These are phyloP conservation scores for Lutjanus erythropterus DNA, from an alignment of 2,113 vertebrate genomes.

Conservation along the genomic window DNA sequence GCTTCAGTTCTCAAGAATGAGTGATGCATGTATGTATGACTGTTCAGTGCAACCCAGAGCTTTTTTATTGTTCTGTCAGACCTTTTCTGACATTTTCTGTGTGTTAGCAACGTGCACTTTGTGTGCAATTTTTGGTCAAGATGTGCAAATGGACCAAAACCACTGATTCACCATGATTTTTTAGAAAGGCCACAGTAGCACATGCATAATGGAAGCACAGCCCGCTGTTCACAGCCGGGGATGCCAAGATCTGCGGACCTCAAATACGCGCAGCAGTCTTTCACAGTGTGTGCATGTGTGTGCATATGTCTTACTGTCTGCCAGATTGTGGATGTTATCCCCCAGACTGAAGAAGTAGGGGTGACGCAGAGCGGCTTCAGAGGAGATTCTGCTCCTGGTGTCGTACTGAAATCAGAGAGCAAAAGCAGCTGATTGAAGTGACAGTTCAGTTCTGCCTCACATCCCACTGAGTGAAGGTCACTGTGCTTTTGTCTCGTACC, in stretches of 20 bases:
- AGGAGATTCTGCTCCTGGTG: constrained; percentile 87
- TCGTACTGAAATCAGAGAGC: constrained; percentile 87
- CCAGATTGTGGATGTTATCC: constrained; percentile 89
- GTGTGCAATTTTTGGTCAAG: background rate
- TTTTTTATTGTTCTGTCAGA: background rate
- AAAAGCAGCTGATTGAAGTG: constrained; percentile 23
- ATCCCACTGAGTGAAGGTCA: background rate
- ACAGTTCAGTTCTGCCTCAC: background rate
- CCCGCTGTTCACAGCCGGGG: background rate
- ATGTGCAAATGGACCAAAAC: background rate
- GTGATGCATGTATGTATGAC: too few relatives aligned
- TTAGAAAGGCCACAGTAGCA: background rate
- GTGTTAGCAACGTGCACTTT: background rate
- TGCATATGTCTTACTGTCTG: constrained; percentile 91
- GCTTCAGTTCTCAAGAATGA: too few relatives aligned
- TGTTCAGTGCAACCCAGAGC: background rate
- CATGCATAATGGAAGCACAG: background rate
- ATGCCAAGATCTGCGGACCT: background rate
- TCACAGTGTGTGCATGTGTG: constrained; percentile 13
- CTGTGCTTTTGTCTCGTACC: constrained; percentile 78
- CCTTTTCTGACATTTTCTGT: background rate
- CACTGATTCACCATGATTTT: background rate
- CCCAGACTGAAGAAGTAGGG: constrained; percentile 92
- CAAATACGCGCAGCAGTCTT: background rate
- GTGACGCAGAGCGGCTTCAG: constrained; percentile 90